Evolutionary conservation across 2,113 vertebrate genomes (phyloP).

Genomic region (Gambusia affinis): DNA sequence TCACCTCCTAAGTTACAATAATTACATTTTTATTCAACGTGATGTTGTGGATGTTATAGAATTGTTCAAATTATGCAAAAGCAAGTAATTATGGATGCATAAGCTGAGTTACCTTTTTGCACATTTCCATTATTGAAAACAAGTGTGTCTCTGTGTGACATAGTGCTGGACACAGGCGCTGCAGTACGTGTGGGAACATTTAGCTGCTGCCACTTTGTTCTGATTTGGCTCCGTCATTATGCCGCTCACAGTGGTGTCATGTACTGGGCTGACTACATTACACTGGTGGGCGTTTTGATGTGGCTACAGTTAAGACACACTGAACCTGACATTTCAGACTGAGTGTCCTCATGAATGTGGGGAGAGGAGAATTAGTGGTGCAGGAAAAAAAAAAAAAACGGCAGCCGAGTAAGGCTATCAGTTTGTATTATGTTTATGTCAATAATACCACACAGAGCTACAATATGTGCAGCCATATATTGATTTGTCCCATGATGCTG

Average conservation of each 20-base stretch:
- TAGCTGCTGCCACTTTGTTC: neutral
- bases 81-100: neutral
- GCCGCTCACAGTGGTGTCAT: constrained; percentile 16
- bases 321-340: constrained; percentile 31
- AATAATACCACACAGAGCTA: neutral
- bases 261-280: constrained; percentile 19
- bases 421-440: neutral
- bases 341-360: constrained; percentile 8
- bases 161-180: neutral
- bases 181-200: constrained; percentile 4
- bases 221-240: constrained; percentile 9
- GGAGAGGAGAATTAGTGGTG: neutral
- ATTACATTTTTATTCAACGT: neutral
- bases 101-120: neutral
- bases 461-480: neutral
- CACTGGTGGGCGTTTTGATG: constrained; percentile 30
- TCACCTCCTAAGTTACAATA: neutral
- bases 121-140: neutral
- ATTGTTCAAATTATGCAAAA: neutral
- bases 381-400: neutral
- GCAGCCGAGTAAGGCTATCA: neutral
- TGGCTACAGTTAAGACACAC: constrained; percentile 7
- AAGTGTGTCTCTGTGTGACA: neutral
- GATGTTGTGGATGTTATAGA: neutral
- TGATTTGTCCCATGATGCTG: constrained; percentile 18